Conservation (phyloP, 2,797 vertebrate species). For the Thaleichthys pacificus region DNA sequence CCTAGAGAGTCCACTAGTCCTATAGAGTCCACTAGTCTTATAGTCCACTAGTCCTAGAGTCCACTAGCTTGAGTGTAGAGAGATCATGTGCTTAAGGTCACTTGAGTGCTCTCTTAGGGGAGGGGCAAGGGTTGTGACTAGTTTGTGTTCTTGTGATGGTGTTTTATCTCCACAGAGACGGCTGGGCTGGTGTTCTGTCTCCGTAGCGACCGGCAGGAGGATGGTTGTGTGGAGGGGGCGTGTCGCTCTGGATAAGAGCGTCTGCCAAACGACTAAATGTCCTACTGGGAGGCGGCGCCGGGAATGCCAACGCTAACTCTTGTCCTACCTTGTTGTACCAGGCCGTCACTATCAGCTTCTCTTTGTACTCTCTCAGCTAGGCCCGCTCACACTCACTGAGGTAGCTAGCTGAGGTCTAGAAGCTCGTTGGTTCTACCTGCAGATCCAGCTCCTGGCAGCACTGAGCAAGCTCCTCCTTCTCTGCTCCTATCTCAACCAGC, state of each 20-base stretch:
- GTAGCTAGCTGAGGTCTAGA: no score
- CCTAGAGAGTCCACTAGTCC: no score
- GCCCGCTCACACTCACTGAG: conserved; percentile 92
- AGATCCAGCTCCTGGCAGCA: conserved; percentile 93
- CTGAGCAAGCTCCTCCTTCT: conserved; percentile 90
- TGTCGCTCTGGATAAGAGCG: neutral
- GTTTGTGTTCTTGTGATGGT: neutral
- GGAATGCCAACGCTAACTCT: conserved; percentile 65
- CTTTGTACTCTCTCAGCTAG: conserved; percentile 90
- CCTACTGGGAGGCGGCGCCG: conserved; percentile 84
- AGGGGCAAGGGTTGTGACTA: neutral
- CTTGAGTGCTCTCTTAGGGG: conserved; percentile 74
- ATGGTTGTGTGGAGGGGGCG: conserved; percentile 29
- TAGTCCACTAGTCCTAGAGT: no score
- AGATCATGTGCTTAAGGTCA: conserved; percentile 84
- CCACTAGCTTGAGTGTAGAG: neutral
- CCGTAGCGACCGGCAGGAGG: no score
- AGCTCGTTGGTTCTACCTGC: conserved; percentile 77
- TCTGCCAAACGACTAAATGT: no score
- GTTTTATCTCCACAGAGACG: no score
- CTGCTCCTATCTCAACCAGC: conserved; percentile 80
- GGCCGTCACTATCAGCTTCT: conserved; percentile 94
- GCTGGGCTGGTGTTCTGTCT: no score
- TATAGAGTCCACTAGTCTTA: no score
- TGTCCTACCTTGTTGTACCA: conserved; percentile 95